phyloP scores from a whole-genome alignment of 2,888 invertebrate genomes.

The Prosapia bicincta region DNA sequence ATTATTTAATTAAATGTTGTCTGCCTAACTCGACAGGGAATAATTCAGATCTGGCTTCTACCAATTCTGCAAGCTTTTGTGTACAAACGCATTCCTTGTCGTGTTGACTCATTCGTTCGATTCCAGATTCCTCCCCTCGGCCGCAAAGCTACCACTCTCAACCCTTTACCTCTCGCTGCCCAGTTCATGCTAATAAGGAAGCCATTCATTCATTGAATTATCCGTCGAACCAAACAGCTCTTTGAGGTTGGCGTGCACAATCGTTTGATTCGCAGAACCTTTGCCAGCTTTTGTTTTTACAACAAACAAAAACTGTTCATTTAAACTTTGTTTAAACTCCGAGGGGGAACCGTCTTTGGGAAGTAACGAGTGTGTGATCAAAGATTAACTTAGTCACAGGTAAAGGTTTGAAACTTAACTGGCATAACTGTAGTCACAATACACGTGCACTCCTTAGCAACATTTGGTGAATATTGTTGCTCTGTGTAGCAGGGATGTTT shows the following conservation, averaged over 20 bases:
- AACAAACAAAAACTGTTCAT: background rate
- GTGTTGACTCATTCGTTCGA: no score
- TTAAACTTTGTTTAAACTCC: background rate
- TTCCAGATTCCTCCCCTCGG: no score
- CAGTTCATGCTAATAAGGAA: constrained; percentile 2
- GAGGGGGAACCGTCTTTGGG: background rate
- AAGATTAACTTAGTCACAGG: background rate
- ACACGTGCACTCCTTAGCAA: no score
- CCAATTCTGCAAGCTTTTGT: no score
- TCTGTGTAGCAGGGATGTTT: no score
- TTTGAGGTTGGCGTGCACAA: background rate
- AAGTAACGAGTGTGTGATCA: background rate
- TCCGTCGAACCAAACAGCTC: background rate
- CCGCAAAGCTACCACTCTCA: background rate
- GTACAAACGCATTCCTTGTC: no score
- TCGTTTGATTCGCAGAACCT: background rate
- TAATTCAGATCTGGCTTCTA: no score
- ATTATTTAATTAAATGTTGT: no score
- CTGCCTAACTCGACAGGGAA: no score
- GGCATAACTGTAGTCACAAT: no score
- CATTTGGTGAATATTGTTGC: no score
- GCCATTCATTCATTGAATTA: background rate
- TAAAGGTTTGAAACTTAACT: background rate
- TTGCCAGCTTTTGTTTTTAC: background rate
- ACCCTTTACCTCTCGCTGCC: background rate